Conservation (phyloP, 2,888 invertebrate genomes). For the Orgyia antiqua region DNA sequence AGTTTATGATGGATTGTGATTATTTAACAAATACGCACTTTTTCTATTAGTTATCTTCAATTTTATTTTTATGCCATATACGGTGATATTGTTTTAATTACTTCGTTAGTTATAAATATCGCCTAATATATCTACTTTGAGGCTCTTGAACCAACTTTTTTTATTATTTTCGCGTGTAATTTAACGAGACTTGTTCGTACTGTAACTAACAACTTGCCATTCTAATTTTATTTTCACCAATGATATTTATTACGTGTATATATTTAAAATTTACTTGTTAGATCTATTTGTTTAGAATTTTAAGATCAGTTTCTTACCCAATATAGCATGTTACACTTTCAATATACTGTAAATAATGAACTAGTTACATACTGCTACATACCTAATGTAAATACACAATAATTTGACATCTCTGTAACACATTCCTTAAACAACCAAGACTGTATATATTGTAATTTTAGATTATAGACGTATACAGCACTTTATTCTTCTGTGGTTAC, state of each 20-base stretch:
- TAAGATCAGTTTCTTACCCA: constrained; percentile 48
- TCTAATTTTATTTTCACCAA: constrained; percentile 70
- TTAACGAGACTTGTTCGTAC: constrained; percentile 47
- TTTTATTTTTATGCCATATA: constrained; percentile 61
- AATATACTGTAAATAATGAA: constrained; percentile 50
- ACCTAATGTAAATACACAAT: constrained; percentile 61
- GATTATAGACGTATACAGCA: constrained; percentile 40
- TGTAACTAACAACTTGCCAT: constrained; percentile 75
- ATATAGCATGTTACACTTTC: constrained; percentile 41
- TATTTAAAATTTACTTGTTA: constrained; percentile 49
- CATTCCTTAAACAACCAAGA: constrained; percentile 46
- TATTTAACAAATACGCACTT: constrained; percentile 62
- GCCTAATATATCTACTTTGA: constrained; percentile 59
- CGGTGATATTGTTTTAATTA: constrained; percentile 54
- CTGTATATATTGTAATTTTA: constrained; percentile 50
- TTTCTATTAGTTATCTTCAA: constrained; percentile 54
- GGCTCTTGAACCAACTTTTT: constrained; percentile 51
- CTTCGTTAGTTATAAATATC: constrained; percentile 43
- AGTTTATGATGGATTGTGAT: constrained; percentile 67
- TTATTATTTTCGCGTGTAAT: constrained; percentile 38
- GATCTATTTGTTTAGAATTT: constrained; percentile 46
- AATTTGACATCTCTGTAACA: constrained; percentile 23
- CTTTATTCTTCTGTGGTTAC: constrained; percentile 38
- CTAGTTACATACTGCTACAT: constrained; percentile 12
- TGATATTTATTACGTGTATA: constrained; percentile 72